Evolutionary conservation across 2,888 invertebrate species (phyloP).

Genomic region (Lucinisca nassula): DNA sequence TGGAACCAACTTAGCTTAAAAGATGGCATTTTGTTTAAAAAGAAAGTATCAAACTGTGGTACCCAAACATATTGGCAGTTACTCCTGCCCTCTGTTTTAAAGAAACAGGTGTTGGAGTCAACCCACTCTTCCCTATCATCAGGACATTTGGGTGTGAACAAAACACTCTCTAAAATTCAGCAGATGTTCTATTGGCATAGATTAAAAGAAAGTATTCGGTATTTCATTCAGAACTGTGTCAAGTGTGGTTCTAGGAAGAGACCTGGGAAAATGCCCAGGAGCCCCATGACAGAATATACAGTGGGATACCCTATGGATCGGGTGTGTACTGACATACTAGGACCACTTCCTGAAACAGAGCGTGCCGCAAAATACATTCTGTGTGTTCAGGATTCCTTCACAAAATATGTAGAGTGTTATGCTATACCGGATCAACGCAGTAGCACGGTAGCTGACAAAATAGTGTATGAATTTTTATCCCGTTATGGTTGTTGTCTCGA

Average conservation of each 20-base stretch:
- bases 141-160: slow-evolving; percentile 22
- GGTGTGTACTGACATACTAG: slow-evolving; percentile 57
- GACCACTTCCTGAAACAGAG: slow-evolving; percentile 45
- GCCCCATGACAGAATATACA: slow-evolving; percentile 5
- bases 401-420: slow-evolving; percentile 44
- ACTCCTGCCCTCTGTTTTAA: no score
- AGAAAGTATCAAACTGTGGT: no score
- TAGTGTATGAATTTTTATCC: slow-evolving; percentile 19
- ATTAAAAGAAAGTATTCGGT: not conserved
- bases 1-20: no score
- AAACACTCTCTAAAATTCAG: slow-evolving; percentile 12
- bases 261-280: not conserved
- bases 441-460: slow-evolving; percentile 12
- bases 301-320: slow-evolving; percentile 61
- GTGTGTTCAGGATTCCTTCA: slow-evolving; percentile 22
- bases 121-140: no score
- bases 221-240: slow-evolving; percentile 10
- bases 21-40: no score
- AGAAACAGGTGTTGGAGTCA: no score
- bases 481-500: slow-evolving; percentile 21
- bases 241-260: slow-evolving; percentile 16
- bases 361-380: slow-evolving; percentile 56
- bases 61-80: no score
- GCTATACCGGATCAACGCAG: slow-evolving; percentile 50
- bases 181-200: no score